These are phyloP conservation scores for Drosophila mimetica DNA, from an alignment of 2,888 invertebrate species.

Conservation along the genomic window DNA sequence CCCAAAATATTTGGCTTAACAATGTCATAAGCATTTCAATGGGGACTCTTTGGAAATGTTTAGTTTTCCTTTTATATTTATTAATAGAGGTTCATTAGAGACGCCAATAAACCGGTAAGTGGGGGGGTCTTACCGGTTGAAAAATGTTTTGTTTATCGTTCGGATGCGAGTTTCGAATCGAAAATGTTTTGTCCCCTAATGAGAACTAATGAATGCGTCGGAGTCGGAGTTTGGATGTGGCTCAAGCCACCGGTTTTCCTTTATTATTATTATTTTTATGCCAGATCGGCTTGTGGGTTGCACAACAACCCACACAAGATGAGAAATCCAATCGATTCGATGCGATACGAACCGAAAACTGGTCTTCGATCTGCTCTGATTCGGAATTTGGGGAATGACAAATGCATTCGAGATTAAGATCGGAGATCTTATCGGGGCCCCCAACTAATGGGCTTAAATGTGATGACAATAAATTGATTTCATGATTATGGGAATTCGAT, in stretches of 20 bases:
- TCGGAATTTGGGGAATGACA: slow-evolving; percentile 30
- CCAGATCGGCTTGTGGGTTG: slow-evolving; percentile 26
- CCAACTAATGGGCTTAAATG: slow-evolving; percentile 42
- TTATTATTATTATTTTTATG: slow-evolving; percentile 33
- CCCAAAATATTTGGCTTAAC: slow-evolving; percentile 11
- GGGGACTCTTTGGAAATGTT: background rate
- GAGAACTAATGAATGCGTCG: slow-evolving; percentile 53
- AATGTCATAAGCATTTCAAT: background rate
- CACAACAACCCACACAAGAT: slow-evolving; percentile 36
- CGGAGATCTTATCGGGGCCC: slow-evolving; percentile 28
- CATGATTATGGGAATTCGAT: slow-evolving; percentile 32
- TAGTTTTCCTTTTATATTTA: slow-evolving; percentile 11
- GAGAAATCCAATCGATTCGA: background rate
- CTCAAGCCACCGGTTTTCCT: slow-evolving; percentile 36
- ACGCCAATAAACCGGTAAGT: slow-evolving; percentile 25
- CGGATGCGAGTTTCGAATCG: slow-evolving; percentile 29
- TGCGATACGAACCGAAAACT: background rate
- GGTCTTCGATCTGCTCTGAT: slow-evolving; percentile 43
- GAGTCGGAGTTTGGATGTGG: slow-evolving; percentile 9
- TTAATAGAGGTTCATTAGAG: slow-evolving; percentile 31
- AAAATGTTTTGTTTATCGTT: slow-evolving; percentile 73
- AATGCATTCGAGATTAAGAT: slow-evolving; percentile 40
- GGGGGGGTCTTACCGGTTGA: no score
- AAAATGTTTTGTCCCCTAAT: slow-evolving; percentile 43
- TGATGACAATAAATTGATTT: slow-evolving; percentile 46